Evolutionary conservation across 2,113 vertebrate genomes (phyloP).

Genomic region (Bos javanicus): DNA sequence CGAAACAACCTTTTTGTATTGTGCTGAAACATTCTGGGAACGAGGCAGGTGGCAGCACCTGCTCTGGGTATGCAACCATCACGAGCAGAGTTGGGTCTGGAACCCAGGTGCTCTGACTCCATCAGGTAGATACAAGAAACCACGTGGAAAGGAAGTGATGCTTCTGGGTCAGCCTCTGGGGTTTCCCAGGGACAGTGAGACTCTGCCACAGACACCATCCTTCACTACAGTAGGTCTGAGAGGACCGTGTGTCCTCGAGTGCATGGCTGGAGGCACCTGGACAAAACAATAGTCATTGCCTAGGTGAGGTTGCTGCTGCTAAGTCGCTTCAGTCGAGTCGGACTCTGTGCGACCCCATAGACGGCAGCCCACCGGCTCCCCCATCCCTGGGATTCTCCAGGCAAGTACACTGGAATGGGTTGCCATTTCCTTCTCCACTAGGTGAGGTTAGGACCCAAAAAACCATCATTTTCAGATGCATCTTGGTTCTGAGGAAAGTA

Average conservation of each 20-base stretch:
- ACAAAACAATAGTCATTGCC: not conserved
- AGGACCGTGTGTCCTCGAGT: not conserved
- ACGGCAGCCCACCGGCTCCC: no score
- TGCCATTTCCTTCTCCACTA: no score
- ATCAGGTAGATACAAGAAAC: not conserved
- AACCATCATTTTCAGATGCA: not conserved
- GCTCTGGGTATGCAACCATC: not conserved
- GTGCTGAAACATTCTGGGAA: not conserved
- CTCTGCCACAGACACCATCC: no score
- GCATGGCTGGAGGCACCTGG: not conserved
- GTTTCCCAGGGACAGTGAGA: not conserved
- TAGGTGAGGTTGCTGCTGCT: no score
- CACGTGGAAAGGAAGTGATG: not conserved
- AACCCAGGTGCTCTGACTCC: not conserved
- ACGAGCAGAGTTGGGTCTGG: not conserved
- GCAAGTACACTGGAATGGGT: no score
- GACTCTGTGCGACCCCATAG: no score
- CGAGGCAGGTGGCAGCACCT: not conserved
- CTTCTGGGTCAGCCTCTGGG: not conserved
- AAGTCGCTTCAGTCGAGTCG: no score
- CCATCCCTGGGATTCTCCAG: no score
- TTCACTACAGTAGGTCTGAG: not conserved
- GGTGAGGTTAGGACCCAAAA: not conserved
- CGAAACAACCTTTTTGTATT: not conserved
- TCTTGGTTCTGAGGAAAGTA: not conserved